Conservation (phyloP, 2,797 vertebrate species). For the Xiphophorus birchmanni region DNA sequence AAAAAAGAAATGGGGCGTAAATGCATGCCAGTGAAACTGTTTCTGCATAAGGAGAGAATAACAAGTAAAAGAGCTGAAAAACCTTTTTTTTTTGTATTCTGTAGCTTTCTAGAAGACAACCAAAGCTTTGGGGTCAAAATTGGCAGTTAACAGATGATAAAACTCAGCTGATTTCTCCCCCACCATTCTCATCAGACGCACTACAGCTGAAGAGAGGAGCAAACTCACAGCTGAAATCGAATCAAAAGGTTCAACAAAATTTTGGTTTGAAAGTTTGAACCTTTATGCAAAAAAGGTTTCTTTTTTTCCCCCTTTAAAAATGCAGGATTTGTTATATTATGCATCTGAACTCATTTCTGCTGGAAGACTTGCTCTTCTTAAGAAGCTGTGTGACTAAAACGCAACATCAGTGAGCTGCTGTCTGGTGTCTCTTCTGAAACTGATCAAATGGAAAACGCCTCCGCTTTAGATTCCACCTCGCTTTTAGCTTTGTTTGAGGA, state of each 20-base stretch:
- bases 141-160: too few relatives aligned
- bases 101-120: background rate
- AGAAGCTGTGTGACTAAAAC: background rate
- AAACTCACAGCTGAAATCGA: background rate
- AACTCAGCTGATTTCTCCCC: too few relatives aligned
- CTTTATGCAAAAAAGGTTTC: background rate
- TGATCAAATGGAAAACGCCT: constrained; percentile 3
- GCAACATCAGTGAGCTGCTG: background rate
- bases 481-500: constrained; percentile 5
- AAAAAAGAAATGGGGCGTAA: background rate
- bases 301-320: background rate
- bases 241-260: background rate
- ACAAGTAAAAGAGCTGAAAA: background rate
- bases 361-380: background rate
- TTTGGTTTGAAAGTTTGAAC: background rate
- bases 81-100: too few relatives aligned
- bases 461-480: background rate
- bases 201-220: background rate
- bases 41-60: background rate
- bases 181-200: background rate
- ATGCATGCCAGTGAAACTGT: background rate
- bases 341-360: background rate
- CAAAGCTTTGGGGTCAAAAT: background rate
- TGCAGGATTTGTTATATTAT: background rate
- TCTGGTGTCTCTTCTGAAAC: constrained; percentile 4